Base-by-base conservation (phyloP, 2,113 vertebrate species). In the Dromiciops gliroides region DNA sequence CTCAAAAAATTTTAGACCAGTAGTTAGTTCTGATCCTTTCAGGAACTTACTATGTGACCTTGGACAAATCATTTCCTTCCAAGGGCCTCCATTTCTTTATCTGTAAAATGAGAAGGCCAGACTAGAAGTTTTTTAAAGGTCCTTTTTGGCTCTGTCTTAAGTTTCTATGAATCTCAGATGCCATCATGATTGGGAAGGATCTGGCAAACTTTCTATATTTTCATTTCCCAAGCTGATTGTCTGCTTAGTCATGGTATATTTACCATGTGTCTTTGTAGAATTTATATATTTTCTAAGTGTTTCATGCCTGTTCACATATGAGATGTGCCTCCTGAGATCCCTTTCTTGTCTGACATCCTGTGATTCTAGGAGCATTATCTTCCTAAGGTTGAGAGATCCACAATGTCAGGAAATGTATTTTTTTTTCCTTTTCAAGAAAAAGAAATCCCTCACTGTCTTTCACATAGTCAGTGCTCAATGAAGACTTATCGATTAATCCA, bases 351-450 rank as follows among this genome's bases (percentile, higher is more conserved):
- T 75, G 31, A 75, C 4, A 83, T 83, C 23, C 37, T 7, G 5
- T 83, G 37, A 83, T 83, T 83, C 37, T 83, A n/a, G 37, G 16
- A 83, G 16, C 37, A 44, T 83, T 44, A 83, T 83, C n/a, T 83
- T 19, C 67, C 67, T n/a, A 83, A 22, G 14, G 19, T 83, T 44
- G 37, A 83, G 67, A 83, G 14, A 5, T 83, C 67, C 67, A 16
- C 37, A 75, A 75, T 75, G 12, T 75, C 67, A 23, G 67, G 67
- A 44, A 83, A 44, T 19, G 5, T 44, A 44, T 44, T 44, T 83
- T 37, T 83, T 37, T 24, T 44, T n/a, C 67, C 19, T 83, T 83
- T 89, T 8, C 93, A 93, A 96, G 92, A 95, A 22, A 56, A 52
- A 94, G 92, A 52, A 53, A 75, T 75, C 37, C 37, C 26, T 75